phyloP scores from a whole-genome alignment of 2,113 vertebrate genomes.

The Caretta caretta region DNA sequence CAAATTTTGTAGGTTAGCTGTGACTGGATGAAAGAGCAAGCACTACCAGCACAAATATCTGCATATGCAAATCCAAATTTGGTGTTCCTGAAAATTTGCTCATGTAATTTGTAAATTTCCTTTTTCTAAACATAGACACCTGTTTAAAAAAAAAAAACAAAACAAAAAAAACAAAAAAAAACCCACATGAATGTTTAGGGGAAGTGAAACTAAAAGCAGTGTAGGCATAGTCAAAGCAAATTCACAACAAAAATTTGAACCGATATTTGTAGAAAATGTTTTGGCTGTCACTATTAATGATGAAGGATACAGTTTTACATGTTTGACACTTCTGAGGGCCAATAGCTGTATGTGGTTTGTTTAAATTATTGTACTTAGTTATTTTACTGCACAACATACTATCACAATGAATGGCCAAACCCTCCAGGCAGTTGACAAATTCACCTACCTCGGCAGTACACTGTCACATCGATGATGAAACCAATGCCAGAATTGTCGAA shows the following conservation, averaged over 20 bases:
- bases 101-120: neutral
- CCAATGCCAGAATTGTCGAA: no score
- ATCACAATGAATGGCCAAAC: no score
- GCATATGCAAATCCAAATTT: neutral
- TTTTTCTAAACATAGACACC: neutral
- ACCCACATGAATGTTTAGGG: neutral
- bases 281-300: no score
- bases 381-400: no score
- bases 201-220: neutral
- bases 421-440: no score
- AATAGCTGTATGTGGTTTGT: neutral
- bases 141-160: no score
- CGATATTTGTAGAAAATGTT: neutral
- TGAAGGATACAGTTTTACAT: neutral
- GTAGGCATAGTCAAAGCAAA: neutral
- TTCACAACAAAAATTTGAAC: neutral
- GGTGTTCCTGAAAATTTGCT: accelerated
- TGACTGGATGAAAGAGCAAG: neutral
- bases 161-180: neutral
- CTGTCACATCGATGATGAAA: no score
- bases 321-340: neutral
- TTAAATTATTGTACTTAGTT: neutral
- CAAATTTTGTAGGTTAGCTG: neutral
- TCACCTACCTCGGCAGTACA: no score
- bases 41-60: neutral